Base-by-base conservation (phyloP, 2,113 vertebrate species). In the Condylura cristata region DNA sequence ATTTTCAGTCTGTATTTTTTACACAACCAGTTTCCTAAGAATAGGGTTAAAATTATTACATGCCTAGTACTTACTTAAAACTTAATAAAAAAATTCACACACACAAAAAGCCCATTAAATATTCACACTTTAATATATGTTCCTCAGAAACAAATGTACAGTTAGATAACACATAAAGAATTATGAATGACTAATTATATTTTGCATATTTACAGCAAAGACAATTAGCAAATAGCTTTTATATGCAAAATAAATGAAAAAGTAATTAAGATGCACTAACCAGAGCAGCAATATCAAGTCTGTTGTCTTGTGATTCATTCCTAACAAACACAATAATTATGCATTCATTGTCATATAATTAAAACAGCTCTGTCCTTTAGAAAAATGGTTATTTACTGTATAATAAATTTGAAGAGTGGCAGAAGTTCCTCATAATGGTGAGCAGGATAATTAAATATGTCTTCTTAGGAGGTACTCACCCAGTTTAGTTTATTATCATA, bases 231-330 rank as follows among this genome's bases (percentile, higher is more conserved):
- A 99, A 98, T 98, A 98, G 98, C 98, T 99, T 99, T 99, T 99
- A 99, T 99, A 99, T 99, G 98, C 98, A 99, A 99, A 99, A 98
- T 99, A 99, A 98, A 98, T 98, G 98, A 98, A 99, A 99, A 99
- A 99, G 98, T 98, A 99, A 99, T 99, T 99, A 99, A 98, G 98
- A 99, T 98, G 98, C 98, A 98, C 98, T 98, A 99, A 98, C 98
- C 97, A 98, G 98, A 98, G 98, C 98, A 98, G 98, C 98, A 98
- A 98, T 98, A 98, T 99, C 98, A 98, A 98, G 98, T 98, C 98
- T 99, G 98, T 98, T 98, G 98, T 98, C 98, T 98, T 98, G 98
- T 97, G 98, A 99, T 98, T 98, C 98, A 98, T 97, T 98, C 98
- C 98, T 98, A 98, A 98, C 98, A 99, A 99, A 99, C 98, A 98